Base-by-base conservation (phyloP, 2,888 invertebrate species). In the Smittia aterrima region DNA sequence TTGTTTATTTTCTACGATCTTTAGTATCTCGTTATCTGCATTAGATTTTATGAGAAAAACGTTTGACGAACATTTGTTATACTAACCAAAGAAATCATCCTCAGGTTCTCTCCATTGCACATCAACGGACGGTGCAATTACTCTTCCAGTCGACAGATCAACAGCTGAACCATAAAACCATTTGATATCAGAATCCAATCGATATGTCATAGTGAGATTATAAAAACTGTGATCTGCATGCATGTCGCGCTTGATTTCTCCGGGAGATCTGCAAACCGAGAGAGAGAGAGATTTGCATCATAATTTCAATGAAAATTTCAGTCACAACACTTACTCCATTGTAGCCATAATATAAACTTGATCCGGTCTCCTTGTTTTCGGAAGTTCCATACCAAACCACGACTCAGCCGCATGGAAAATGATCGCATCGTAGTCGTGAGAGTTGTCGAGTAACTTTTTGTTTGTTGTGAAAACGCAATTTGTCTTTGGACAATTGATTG, bases 181-280 rank as follows among this genome's bases (percentile, higher is more conserved):
- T 0, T 80, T 53, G 16, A 86, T 78, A 77, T 86, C 86, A 74
- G 86, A 86, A 76, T 84, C 85, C 75, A 84, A 76, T 75, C 86
- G 82, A 78, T 87, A 87, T 0, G 85, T 86, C 85, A 87, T 86
- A 1, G 87, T 87, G 75, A 84, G 79, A 77, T 88, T 87, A 77
- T 85, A 89, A 75, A 87, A 86, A 38, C 80, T 77, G 6, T 79
- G 77, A 58, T 82, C 81, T 64, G 80, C 79, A 25, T 77, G 77
- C 7, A 83, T 77, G 1, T 78, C 75, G 74, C 82, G 82, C 72
- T 82, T 81, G 0, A 82, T 82, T 76, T 82, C 81, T 0, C 81
- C 80, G 1, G 83, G 83, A 1, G 82, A 79, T 77, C 72, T 72
- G 32, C n/a, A 40, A 72, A 71, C n/a, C n/a, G n/a, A n/a, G n/a